Percentiles rank a stretch among this genome's conserved stretches.
Conservation (phyloP, 1,140 invertebrate genomes). For the Drosophila bipectinata region DNA sequence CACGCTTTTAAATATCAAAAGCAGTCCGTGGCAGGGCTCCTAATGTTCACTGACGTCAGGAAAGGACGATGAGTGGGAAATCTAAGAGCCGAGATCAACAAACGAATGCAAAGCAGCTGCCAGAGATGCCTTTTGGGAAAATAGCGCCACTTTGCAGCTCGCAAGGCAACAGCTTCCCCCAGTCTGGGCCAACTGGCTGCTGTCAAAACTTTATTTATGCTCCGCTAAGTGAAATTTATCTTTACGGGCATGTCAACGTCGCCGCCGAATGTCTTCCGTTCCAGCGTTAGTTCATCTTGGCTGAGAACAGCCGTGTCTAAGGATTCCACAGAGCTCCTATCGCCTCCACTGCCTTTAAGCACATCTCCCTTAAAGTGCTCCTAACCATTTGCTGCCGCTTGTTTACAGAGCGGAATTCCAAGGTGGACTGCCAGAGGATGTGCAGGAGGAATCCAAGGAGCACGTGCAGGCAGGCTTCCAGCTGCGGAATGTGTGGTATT, state of each 20-base stretch:
- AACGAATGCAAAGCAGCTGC: conserved; percentile 33
- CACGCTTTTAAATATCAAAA: conserved; percentile 53
- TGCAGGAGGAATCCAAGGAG: conserved; percentile 20
- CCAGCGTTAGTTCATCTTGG: conserved; percentile 24
- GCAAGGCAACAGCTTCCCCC: conserved; percentile 10
- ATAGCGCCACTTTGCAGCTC: conserved; percentile 48
- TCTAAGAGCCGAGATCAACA: conserved; percentile 20
- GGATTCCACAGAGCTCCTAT: conserved; percentile 31
- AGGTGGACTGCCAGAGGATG: conserved; percentile 36
- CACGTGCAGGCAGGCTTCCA: conserved; percentile 22
- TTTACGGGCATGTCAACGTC: conserved; percentile 72
- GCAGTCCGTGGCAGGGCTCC: conserved; percentile 16
- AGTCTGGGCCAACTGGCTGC: conserved; percentile 35
- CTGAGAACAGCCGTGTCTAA: conserved; percentile 34
- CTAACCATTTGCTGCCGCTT: conserved; percentile 47
- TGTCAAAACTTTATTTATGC: conserved; percentile 80
- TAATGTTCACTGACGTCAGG: conserved; percentile 43
- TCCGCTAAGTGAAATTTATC: conserved; percentile 80
- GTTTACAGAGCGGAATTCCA: conserved; percentile 55
- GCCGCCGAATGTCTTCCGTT: conserved; percentile 8
- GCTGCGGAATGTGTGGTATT: conserved; percentile 23
- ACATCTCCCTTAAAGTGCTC: conserved; percentile 40
- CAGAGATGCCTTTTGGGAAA: conserved; percentile 55
- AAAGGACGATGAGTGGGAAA: conserved; percentile 13
- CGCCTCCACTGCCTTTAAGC: conserved; percentile 52